Evolutionary conservation across 2,113 vertebrate genomes (phyloP).

Genomic region (Pteruthius melanotis): DNA sequence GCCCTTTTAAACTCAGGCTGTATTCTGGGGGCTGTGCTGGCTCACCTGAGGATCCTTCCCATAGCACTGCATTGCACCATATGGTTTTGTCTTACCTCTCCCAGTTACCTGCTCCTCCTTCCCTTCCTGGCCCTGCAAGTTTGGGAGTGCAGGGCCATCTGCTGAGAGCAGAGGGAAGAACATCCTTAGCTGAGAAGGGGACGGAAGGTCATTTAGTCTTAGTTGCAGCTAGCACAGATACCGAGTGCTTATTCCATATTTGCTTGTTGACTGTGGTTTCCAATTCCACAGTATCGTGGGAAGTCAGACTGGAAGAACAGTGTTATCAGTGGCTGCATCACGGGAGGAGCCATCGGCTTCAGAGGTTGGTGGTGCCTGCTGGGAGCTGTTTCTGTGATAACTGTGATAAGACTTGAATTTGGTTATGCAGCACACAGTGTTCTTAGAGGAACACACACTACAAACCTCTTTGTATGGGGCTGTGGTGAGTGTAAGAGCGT

Average conservation of each 20-base stretch:
- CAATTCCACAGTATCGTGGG: constrained; percentile 83
- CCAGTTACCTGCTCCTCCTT: neutral
- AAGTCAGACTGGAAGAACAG: constrained; percentile 97
- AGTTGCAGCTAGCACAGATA: neutral
- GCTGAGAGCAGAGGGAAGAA: constrained; percentile 34
- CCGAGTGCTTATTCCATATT: neutral
- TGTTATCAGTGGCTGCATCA: constrained; percentile 93
- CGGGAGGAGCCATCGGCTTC: constrained; percentile 92
- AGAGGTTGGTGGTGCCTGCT: constrained; percentile 77
- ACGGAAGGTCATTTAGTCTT: neutral
- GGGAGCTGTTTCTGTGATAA: neutral
- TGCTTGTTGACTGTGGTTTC: neutral
- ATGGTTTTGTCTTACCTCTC: neutral
- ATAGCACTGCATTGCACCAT: constrained; percentile 23
- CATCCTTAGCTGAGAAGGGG: neutral
- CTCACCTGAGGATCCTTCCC: neutral
- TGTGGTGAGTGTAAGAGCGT: neutral
- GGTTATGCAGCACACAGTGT: neutral
- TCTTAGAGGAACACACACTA: neutral
- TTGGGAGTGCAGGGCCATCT: constrained; percentile 38
- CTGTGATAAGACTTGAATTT: neutral
- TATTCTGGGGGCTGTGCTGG: neutral
- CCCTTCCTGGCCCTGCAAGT: neutral
- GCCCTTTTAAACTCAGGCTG: neutral
- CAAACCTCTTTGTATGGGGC: neutral